Percentiles rank a stretch among this genome's conserved stretches.
Conservation (phyloP, 2,113 vertebrate species). For the Channa maculata region DNA sequence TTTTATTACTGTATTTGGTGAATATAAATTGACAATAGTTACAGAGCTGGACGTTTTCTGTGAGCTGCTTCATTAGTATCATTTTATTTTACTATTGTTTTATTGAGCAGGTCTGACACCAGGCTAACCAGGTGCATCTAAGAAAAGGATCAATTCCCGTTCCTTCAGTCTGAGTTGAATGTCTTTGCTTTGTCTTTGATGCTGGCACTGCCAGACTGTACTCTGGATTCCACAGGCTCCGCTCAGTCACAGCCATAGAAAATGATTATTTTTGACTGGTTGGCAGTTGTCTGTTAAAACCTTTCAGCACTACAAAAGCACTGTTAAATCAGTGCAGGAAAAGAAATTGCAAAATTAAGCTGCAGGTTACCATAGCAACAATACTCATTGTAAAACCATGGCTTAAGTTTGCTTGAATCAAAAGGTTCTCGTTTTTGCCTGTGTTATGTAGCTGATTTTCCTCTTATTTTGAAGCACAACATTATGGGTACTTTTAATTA, state of each 20-base stretch:
- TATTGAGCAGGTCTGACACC: not conserved
- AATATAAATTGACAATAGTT: not conserved
- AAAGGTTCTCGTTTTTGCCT: not conserved
- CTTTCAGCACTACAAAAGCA: not conserved
- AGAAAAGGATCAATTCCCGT: no score
- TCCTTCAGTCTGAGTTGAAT: no score
- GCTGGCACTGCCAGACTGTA: no score
- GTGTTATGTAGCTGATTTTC: not conserved
- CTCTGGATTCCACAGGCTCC: not conserved
- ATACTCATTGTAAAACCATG: not conserved
- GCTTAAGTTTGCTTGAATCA: not conserved
- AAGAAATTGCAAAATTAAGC: not conserved
- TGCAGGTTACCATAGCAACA: slow-evolving; percentile 35
- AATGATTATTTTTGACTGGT: not conserved
- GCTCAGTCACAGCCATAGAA: not conserved
- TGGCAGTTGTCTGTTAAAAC: slow-evolving; percentile 9
- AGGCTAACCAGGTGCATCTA: not conserved
- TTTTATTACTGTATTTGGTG: not conserved
- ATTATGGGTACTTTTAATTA: slow-evolving; percentile 1
- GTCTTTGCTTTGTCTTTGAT: no score
- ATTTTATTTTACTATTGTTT: not conserved
- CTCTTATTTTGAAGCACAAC: slow-evolving; percentile 3
- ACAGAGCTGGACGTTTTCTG: not conserved
- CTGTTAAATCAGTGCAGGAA: not conserved
- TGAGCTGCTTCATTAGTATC: not conserved